Evolutionary conservation across 2,113 vertebrate genomes (phyloP).

Genomic region (Tauraco erythrolophus): DNA sequence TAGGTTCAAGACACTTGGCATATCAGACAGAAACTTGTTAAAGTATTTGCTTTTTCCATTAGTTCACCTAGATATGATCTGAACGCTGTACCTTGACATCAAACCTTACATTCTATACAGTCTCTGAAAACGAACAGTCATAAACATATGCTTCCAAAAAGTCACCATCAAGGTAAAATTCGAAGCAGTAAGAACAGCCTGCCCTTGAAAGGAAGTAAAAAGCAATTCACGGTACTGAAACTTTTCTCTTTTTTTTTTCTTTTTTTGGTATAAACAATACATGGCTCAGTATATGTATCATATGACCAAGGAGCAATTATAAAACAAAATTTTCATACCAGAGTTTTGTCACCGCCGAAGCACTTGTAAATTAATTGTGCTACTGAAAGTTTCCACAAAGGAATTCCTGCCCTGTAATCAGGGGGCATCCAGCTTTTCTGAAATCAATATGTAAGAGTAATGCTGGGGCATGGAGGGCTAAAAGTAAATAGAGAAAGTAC

Average conservation of each 20-base stretch:
- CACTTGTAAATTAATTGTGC: background rate
- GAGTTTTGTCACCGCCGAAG: background rate
- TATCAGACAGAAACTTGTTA: background rate
- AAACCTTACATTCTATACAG: background rate
- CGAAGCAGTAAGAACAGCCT: background rate
- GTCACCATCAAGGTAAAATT: background rate
- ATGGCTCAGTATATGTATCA: background rate
- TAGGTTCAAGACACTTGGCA: background rate
- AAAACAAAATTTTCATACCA: background rate
- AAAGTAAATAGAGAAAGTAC: background rate
- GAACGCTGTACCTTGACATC: background rate
- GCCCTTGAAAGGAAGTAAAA: background rate
- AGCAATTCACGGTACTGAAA: background rate
- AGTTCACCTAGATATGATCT: background rate
- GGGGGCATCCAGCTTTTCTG: background rate
- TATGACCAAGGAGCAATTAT: background rate
- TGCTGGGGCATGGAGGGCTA: background rate
- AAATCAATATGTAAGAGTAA: background rate
- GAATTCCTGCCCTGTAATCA: background rate
- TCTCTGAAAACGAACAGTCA: background rate
- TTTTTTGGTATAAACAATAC: background rate
- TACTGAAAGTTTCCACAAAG: background rate
- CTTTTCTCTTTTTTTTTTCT: background rate
- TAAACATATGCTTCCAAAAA: background rate
- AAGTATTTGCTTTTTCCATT: background rate